phyloP scores from a whole-genome alignment of 2,888 invertebrate species.

The Matsumyia berberina region DNA sequence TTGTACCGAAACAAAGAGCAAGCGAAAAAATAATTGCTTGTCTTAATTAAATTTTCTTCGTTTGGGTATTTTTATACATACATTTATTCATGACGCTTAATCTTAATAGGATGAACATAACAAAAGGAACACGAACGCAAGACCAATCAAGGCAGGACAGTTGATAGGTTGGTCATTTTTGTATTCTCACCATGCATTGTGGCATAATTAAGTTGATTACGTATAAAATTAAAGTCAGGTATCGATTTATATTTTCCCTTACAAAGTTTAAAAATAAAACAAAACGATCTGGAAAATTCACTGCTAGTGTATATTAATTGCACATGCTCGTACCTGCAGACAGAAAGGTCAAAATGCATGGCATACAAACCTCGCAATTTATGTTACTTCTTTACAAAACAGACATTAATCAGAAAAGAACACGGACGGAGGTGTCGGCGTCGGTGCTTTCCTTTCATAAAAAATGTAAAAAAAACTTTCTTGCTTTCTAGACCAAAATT shows the following conservation, averaged over 20 bases:
- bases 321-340: neutral
- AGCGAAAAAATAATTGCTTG: neutral
- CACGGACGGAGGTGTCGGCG: no score
- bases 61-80: conserved; percentile 2
- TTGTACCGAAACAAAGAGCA: neutral
- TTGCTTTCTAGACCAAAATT: no score
- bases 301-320: neutral
- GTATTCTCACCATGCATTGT: neutral
- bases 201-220: conserved; percentile 4
- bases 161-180: neutral
- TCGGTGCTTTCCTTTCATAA: neutral
- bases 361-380: neutral
- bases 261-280: neutral
- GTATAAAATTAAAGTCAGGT: neutral
- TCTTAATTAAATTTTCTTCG: neutral
- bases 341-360: conserved; percentile 2
- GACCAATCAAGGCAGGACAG: neutral
- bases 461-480: neutral
- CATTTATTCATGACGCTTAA: neutral
- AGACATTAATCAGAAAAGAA: neutral
- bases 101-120: neutral
- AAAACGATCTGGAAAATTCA: neutral
- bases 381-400: neutral
- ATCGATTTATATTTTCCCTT: neutral
- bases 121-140: neutral